Evolutionary conservation across 2,888 invertebrate genomes (phyloP).

Genomic region (Melinaea marsaeus): DNA sequence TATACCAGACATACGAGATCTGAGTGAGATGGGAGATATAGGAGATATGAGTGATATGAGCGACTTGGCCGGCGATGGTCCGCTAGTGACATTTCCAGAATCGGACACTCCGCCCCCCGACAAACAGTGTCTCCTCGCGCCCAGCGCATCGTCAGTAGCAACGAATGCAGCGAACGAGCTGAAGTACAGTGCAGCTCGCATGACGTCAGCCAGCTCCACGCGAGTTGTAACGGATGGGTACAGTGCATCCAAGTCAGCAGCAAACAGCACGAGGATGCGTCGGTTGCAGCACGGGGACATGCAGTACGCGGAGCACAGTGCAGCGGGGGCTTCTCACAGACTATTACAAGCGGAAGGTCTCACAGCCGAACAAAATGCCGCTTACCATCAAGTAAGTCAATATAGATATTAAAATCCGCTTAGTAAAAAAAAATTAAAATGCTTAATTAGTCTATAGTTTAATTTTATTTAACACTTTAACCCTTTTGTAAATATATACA

Average conservation of each 20-base stretch:
- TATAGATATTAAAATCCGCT: background rate
- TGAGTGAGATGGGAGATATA: slow-evolving; percentile 70
- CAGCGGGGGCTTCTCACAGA: slow-evolving; percentile 87
- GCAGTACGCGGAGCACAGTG: slow-evolving; percentile 87
- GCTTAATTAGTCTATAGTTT: background rate
- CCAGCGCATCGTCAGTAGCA: slow-evolving; percentile 62
- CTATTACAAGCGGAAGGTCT: slow-evolving; percentile 90
- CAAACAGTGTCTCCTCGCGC: slow-evolving; percentile 66
- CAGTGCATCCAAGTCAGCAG: slow-evolving; percentile 81
- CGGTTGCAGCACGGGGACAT: slow-evolving; percentile 88
- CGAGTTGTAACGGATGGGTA: slow-evolving; percentile 89
- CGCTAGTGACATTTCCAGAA: slow-evolving; percentile 89
- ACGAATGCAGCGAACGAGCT: slow-evolving; percentile 81
- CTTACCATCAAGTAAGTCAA: slow-evolving; percentile 84
- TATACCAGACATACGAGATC: slow-evolving; percentile 69
- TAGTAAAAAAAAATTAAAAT: background rate
- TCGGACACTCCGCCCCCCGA: slow-evolving; percentile 84
- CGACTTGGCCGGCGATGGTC: slow-evolving; percentile 75
- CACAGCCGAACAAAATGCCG: slow-evolving; percentile 90
- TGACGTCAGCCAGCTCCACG: slow-evolving; percentile 84
- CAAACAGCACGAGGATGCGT: slow-evolving; percentile 69
- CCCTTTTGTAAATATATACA: too few species aligned
- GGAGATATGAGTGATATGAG: slow-evolving; percentile 73
- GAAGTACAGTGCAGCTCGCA: slow-evolving; percentile 90
- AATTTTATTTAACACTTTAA: too few species aligned